A percentile compares a stretch with the other conserved stretches of the same genome.
Conservation (phyloP, 2,888 invertebrate genomes). For the Patella depressa region DNA sequence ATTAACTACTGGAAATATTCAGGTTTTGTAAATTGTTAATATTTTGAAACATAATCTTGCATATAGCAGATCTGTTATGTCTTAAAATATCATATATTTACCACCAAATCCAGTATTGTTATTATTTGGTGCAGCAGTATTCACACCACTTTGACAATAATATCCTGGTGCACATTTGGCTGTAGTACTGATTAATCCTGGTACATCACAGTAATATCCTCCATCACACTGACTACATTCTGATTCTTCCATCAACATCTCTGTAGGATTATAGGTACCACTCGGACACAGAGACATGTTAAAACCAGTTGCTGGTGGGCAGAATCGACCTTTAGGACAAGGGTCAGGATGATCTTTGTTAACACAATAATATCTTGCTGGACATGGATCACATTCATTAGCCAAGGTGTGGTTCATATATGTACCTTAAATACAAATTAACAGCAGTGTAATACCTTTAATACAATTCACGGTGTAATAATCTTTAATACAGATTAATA, state of each 20-base stretch:
- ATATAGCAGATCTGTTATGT: too few species aligned
- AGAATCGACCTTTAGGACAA: slow-evolving; percentile 64
- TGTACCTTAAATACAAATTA: slow-evolving; percentile 48
- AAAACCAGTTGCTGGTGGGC: slow-evolving; percentile 64
- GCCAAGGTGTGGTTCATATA: slow-evolving; percentile 68
- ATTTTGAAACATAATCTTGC: too few species aligned
- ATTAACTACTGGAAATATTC: too few species aligned
- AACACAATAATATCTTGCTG: slow-evolving; percentile 65
- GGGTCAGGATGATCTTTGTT: slow-evolving; percentile 62
- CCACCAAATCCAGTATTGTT: slow-evolving; percentile 68
- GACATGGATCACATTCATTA: slow-evolving; percentile 60
- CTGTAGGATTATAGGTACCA: slow-evolving; percentile 62
- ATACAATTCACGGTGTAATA: too few species aligned
- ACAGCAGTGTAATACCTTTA: background rate
- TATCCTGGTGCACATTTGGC: slow-evolving; percentile 57
- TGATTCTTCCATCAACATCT: slow-evolving; percentile 43
- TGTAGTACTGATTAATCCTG: slow-evolving; percentile 49
- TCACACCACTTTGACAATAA: slow-evolving; percentile 59
- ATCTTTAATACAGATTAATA: too few species aligned
- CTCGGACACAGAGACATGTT: slow-evolving; percentile 60
- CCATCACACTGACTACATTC: slow-evolving; percentile 61
- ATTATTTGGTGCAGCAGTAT: slow-evolving; percentile 55
- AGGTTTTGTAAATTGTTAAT: too few species aligned
- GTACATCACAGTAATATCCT: slow-evolving; percentile 55
- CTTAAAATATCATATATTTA: slow-evolving; percentile 26